These are phyloP conservation scores for Siniperca scherzeri DNA, from an alignment of 2,797 vertebrate genomes.

Conservation along the genomic window DNA sequence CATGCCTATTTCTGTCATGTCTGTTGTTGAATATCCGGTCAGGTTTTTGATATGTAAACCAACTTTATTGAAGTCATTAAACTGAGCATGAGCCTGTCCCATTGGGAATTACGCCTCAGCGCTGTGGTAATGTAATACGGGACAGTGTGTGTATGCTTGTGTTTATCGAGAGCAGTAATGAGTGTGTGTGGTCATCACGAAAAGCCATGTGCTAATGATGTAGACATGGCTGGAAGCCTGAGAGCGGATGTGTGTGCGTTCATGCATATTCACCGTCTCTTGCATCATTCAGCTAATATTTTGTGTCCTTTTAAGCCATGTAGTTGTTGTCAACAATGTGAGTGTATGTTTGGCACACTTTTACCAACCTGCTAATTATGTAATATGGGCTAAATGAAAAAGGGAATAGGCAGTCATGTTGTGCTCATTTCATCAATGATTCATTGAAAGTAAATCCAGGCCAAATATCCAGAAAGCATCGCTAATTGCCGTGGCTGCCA, in stretches of 20 bases:
- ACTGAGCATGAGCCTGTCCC: constrained; percentile 37
- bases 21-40: constrained; percentile 36
- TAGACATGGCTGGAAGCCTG: constrained; percentile 45
- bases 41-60: constrained; percentile 66
- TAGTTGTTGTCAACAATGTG: constrained; percentile 8
- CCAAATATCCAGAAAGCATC: constrained; percentile 52
- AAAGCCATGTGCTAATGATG: constrained; percentile 68
- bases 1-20: constrained; percentile 50
- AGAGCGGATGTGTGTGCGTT: neutral
- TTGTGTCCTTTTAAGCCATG: constrained; percentile 37
- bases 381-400: constrained; percentile 41
- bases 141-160: constrained; percentile 36
- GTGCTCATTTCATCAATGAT: constrained; percentile 42
- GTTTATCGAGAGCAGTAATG: constrained; percentile 66
- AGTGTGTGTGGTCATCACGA: constrained; percentile 61
- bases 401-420: constrained; percentile 18
- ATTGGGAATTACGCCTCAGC: constrained; percentile 50
- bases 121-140: constrained; percentile 41
- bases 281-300: constrained; percentile 37
- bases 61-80: constrained; percentile 73
- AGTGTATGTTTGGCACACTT: constrained; percentile 46
- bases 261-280: constrained; percentile 42
- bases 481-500: constrained; percentile 46
- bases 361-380: constrained; percentile 34
- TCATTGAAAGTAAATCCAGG: constrained; percentile 45